phyloP scores from a whole-genome alignment of 2,797 vertebrate species.

The Psittacula derbiana region DNA sequence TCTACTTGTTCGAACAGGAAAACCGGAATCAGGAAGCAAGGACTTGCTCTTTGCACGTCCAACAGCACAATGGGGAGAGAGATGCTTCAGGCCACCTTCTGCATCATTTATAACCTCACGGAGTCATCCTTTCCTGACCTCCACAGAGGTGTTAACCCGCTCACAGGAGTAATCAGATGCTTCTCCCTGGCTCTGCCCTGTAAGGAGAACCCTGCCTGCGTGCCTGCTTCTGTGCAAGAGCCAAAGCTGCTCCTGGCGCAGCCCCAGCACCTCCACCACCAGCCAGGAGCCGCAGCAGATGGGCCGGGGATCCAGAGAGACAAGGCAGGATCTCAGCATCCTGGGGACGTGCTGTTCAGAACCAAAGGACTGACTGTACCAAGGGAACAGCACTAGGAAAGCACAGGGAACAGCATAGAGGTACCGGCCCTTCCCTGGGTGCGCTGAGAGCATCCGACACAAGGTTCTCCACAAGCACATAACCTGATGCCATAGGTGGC shows the following conservation, averaged over 20 bases:
- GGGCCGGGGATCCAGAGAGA: background rate
- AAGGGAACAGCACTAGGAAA: background rate
- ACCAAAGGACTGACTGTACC: background rate
- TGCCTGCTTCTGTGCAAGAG: background rate
- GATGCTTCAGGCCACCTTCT: background rate
- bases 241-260: background rate
- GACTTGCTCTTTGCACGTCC: background rate
- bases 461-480: background rate
- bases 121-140: background rate
- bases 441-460: background rate
- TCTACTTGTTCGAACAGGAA: background rate
- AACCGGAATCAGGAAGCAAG: background rate
- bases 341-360: background rate
- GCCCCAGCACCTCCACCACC: background rate
- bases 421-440: background rate
- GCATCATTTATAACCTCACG: fast-evolving
- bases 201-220: background rate
- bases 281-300: background rate
- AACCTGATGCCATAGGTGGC: background rate
- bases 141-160: fast-evolving
- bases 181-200: background rate
- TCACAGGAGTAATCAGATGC: background rate
- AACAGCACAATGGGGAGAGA: fast-evolving
- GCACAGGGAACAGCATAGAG: fast-evolving
- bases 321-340: background rate